Evolutionary conservation across 2,888 invertebrate species (phyloP).

Genomic region (Dorcus hopei): DNA sequence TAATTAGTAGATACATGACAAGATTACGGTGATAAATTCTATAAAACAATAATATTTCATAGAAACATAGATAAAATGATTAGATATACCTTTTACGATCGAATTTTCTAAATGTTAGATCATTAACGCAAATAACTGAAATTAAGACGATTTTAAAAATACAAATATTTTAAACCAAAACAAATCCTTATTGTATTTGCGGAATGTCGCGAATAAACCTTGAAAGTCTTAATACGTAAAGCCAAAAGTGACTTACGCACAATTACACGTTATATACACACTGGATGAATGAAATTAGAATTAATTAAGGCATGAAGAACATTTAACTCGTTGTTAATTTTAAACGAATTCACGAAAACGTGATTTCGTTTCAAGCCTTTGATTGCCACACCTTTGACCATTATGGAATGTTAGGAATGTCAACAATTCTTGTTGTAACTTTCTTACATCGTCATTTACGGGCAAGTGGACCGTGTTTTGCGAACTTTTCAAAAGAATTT

Average conservation of each 20-base stretch:
- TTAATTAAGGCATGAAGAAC: neutral
- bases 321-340: neutral
- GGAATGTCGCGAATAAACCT: neutral
- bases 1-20: neutral
- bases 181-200: neutral
- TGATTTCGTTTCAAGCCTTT: conserved; percentile 22
- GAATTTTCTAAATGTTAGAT: conserved; percentile 9
- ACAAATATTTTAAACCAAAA: neutral
- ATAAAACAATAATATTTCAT: neutral
- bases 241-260: neutral
- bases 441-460: neutral
- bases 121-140: neutral
- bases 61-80: conserved; percentile 4
- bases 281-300: neutral
- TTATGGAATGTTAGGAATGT: conserved; percentile 45
- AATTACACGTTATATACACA: neutral
- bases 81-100: conserved; percentile 4
- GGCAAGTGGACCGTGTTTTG: neutral
- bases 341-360: conserved; percentile 13
- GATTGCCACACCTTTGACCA: conserved; percentile 44
- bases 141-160: neutral
- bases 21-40: neutral
- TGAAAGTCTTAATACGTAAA: neutral
- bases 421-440: conserved; percentile 31
- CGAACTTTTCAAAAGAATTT: neutral